phyloP scores from a whole-genome alignment of 2,113 vertebrate genomes.

The Struthio camelus region DNA sequence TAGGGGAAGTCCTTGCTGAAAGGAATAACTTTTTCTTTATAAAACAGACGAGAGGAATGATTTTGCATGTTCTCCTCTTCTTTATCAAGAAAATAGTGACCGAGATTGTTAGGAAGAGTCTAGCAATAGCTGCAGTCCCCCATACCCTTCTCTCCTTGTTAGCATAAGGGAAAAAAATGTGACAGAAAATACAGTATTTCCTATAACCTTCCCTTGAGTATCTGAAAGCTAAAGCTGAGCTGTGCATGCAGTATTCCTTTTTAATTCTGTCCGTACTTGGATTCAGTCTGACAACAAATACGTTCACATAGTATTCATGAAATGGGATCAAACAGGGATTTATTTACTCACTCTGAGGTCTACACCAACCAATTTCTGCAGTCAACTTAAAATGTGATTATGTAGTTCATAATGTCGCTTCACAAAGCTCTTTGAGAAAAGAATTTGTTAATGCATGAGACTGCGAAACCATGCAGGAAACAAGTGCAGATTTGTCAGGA shows the following conservation, averaged over 20 bases:
- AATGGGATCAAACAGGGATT: not conserved
- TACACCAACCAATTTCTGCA: not conserved
- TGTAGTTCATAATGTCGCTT: not conserved
- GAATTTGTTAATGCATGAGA: not conserved
- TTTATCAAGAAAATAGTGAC: conserved; percentile 81
- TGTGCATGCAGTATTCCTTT: not conserved
- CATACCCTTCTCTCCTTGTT: not conserved
- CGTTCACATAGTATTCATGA: not conserved
- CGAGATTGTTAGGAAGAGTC: too few species aligned
- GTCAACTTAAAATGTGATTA: not conserved
- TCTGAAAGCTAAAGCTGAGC: not conserved
- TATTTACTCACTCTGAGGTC: not conserved
- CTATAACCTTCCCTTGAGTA: not conserved
- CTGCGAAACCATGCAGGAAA: not conserved
- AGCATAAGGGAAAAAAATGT: not conserved
- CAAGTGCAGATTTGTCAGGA: not conserved
- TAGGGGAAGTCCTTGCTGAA: not conserved
- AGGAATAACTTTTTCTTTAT: not conserved
- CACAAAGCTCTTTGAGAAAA: not conserved
- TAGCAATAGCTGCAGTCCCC: not conserved
- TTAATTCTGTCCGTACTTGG: not conserved
- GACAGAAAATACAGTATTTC: not conserved
- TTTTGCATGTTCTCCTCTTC: conserved; percentile 1
- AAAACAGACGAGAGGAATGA: not conserved
- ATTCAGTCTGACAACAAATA: not conserved